Percentiles rank a stretch among this genome's conserved stretches.
Conservation (phyloP, 2,113 vertebrate species). For the Istiophorus platypterus region DNA sequence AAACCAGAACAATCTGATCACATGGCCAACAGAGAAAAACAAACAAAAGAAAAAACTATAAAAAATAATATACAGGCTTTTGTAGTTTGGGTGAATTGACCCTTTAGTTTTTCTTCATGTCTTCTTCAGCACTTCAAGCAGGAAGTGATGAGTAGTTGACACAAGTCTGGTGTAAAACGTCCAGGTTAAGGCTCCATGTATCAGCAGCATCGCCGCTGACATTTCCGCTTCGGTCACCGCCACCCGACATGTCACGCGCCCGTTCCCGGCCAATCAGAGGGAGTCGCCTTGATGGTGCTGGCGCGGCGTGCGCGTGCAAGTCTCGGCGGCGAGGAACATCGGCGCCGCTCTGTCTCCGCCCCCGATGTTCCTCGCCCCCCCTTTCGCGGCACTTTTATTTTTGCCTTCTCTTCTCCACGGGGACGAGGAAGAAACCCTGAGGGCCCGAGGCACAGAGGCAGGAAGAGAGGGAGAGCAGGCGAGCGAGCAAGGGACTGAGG, state of each 20-base stretch:
- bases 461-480: slow-evolving; percentile 20
- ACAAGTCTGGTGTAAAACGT: neutral
- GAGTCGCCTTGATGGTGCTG: slow-evolving; percentile 20
- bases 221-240: neutral
- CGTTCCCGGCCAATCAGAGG: slow-evolving; percentile 23
- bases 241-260: slow-evolving; percentile 31
- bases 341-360: slow-evolving; percentile 75
- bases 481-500: slow-evolving; percentile 17
- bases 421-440: slow-evolving; percentile 28
- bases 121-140: neutral
- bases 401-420: slow-evolving; percentile 47
- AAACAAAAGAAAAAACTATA: no score
- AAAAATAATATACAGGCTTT: no score
- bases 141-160: neutral
- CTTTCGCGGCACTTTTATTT: slow-evolving; percentile 53
- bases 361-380: slow-evolving; percentile 24
- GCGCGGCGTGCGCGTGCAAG: slow-evolving; percentile 51
- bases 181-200: no score
- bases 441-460: slow-evolving; percentile 22
- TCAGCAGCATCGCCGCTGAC: neutral
- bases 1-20: no score
- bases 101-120: no score
- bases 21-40: no score
- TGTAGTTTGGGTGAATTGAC: no score
- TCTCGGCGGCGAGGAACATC: slow-evolving; percentile 22